Percentiles rank a stretch among this genome's conserved stretches.
Conservation (phyloP, 2,113 vertebrate genomes). For the Bothrops jararaca region DNA sequence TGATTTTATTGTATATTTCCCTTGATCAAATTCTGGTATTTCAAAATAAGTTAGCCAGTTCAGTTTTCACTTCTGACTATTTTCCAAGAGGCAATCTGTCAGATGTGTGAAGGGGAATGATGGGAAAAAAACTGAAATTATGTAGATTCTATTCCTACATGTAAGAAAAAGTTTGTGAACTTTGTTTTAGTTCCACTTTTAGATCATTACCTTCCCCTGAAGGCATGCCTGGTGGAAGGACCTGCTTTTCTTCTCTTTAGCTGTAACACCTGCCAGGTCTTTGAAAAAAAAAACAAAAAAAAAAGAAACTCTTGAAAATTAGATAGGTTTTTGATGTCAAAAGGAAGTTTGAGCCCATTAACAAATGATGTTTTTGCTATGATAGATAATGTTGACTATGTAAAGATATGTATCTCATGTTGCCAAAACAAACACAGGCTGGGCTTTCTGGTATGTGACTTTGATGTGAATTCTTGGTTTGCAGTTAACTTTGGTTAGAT, state of each 20-base stretch:
- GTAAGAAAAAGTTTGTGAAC: background rate
- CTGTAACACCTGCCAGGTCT: background rate
- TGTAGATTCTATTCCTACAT: background rate
- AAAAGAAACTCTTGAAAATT: slow-evolving; percentile 23
- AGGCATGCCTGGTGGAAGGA: background rate
- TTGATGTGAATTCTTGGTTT: background rate
- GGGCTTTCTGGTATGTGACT: background rate
- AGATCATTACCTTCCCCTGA: background rate
- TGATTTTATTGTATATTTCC: background rate
- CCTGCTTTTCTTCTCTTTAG: background rate
- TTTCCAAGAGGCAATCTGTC: background rate
- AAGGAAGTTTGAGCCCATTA: background rate
- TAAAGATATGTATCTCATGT: background rate
- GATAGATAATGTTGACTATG: background rate
- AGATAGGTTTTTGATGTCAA: background rate
- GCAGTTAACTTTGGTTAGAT: background rate
- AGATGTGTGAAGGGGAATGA: background rate
- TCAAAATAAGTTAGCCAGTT: background rate
- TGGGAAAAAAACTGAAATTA: background rate
- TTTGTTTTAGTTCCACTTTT: background rate
- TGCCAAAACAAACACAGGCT: background rate
- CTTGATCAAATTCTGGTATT: background rate
- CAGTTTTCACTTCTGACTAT: background rate
- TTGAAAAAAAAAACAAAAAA: background rate
- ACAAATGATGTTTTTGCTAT: slow-evolving; percentile 3